phyloP scores from a whole-genome alignment of 2,113 vertebrate genomes.

The Fukomys damarensis region DNA sequence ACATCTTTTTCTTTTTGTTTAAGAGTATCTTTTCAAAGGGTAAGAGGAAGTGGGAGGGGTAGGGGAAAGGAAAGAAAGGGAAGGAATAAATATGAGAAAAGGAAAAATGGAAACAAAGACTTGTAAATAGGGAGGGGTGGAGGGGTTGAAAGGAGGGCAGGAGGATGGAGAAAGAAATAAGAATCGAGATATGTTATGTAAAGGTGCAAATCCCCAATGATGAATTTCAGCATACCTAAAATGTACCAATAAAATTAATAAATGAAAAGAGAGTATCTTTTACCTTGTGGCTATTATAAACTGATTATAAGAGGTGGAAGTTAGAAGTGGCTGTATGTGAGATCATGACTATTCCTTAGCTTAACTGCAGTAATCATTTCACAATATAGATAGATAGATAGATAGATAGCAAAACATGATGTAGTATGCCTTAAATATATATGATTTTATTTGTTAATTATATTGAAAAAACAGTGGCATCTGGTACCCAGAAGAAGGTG shows the following conservation, averaged over 20 bases:
- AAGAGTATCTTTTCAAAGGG: neutral
- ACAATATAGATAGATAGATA: no score
- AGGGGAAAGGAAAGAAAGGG: no score
- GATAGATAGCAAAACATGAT: neutral
- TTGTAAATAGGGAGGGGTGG: no score
- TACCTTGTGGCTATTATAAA: neutral
- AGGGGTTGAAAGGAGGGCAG: no score
- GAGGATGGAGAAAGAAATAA: no score
- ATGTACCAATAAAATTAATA: no score
- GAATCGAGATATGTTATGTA: no score
- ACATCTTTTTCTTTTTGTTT: neutral
- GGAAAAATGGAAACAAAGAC: no score
- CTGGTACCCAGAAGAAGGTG: neutral
- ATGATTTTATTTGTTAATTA: neutral
- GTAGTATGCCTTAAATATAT: neutral
- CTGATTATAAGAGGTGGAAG: neutral
- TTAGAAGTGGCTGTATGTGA: neutral
- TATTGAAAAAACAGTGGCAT: neutral
- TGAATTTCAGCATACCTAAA: no score
- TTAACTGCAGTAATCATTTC: neutral
- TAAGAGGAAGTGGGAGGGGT: no score
- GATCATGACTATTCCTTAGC: neutral
- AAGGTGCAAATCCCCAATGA: no score
- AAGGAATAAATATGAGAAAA: no score
- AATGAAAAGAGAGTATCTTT: neutral